Percentiles rank a stretch among this genome's conserved stretches.
Conservation (phyloP, 2,888 invertebrate species). For the Chymomyza procnemis region DNA sequence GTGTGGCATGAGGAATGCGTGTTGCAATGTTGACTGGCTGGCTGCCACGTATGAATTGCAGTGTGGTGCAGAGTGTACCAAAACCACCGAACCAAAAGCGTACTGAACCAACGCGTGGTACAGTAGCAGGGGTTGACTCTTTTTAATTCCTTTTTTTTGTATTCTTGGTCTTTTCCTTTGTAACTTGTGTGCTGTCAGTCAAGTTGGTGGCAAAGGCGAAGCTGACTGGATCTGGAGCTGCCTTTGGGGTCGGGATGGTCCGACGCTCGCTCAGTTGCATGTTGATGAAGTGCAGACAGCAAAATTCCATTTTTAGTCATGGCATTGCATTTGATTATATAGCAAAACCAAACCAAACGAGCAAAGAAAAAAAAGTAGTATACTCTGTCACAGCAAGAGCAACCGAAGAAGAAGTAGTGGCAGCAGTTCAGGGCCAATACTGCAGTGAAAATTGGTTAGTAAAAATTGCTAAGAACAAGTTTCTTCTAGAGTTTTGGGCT, state of each 20-base stretch:
- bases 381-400: conserved; percentile 11
- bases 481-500: background rate
- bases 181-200: conserved; percentile 28
- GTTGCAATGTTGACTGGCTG: conserved; percentile 47
- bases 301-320: conserved; percentile 72
- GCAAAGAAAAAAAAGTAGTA: background rate
- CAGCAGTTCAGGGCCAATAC: conserved; percentile 5
- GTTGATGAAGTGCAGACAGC: conserved; percentile 70
- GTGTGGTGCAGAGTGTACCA: no score
- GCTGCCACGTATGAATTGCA: conserved; percentile 13
- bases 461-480: background rate
- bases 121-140: conserved; percentile 35
- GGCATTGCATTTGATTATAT: conserved; percentile 69
- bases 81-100: background rate
- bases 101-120: background rate
- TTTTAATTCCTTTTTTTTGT: background rate
- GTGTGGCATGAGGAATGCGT: conserved; percentile 73
- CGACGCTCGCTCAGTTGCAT: conserved; percentile 30
- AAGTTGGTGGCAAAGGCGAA: conserved; percentile 10
- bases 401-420: conserved; percentile 16
- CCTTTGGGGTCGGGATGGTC: conserved; percentile 2
- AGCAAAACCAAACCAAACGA: conserved; percentile 12
- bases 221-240: conserved; percentile 3
- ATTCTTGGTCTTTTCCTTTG: background rate
- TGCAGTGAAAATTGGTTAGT: background rate